Evolutionary conservation across 2,888 invertebrate genomes (phyloP), one percentile per base, ranked within the genome.

Genomic region (Cerastis leucographa): DNA sequence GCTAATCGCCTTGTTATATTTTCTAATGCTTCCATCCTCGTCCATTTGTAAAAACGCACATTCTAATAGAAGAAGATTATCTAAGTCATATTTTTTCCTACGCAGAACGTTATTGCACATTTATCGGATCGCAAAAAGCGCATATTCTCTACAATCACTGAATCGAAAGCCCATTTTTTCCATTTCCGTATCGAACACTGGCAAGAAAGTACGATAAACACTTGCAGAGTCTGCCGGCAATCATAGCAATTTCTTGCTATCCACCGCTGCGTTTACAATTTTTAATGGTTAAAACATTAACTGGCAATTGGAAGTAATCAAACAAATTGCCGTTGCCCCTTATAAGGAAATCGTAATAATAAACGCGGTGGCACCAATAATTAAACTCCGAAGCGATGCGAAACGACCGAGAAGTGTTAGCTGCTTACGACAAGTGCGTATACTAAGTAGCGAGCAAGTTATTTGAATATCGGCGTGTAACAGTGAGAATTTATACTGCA

Each of bases 321-420:
- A 94, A 95, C 93, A 94, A 96, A 96, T 96, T 95, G 93, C 94
- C 89, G 92, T 92, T 93, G 91, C 91, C 87, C 92, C 93, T 91
- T 94, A 92, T 94, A 95, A 94, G 95, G 95, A 94, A 95, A 95
- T 93, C 91, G 93, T 91, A 94, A 93, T 94, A 94, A 93, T 94
- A 92, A 92, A 89, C 88, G 90, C 89, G 89, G 92, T 93, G 94
- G 92, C 93, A 93, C 91, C 91, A 92, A 93, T 92, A 92, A 96
- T 96, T 95, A 96, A 95, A 95, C 93, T 94, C 95, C 91, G 93
- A 91, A 91, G 89, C 91, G 93, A 93, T 87, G 94, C 93, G 94
- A 88, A 91, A 94, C 95, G 86, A 85, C 86, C 83, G 73, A 89
- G 89, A 91, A 90, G 89, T 88, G 86, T 86, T 89, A 85, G 74